Evolutionary conservation across 2,797 vertebrate species (phyloP).

Genomic region (Pseudotriccus pelzelni): DNA sequence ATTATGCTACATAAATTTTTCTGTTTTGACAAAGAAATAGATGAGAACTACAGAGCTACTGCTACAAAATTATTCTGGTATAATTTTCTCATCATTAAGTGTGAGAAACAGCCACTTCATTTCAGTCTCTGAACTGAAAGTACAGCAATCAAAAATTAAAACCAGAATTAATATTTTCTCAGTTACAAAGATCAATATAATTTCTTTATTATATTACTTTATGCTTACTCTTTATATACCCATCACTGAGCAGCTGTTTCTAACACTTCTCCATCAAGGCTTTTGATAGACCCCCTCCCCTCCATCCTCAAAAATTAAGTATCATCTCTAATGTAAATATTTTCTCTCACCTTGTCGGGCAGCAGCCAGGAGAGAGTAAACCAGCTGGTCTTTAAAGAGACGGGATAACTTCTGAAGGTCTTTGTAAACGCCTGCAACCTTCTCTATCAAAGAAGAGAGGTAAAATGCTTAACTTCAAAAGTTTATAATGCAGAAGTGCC

Average conservation of each 20-base stretch:
- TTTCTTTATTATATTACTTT: background rate
- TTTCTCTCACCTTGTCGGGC: conserved; percentile 84
- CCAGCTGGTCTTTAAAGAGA: conserved; percentile 92
- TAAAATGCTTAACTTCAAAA: background rate
- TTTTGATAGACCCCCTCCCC: background rate
- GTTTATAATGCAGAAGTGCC: background rate
- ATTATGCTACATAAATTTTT: background rate
- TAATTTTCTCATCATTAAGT: background rate
- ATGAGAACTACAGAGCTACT: background rate
- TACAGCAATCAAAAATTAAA: background rate
- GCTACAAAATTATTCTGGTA: background rate
- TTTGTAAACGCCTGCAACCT: conserved; percentile 82
- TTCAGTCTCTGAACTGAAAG: background rate
- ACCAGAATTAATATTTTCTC: background rate
- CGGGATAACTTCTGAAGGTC: conserved; percentile 89
- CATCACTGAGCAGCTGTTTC: background rate
- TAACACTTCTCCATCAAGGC: background rate
- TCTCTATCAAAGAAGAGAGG: conserved; percentile 64
- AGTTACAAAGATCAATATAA: background rate
- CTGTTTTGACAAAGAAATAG: background rate
- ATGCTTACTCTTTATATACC: background rate
- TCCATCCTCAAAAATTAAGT: background rate
- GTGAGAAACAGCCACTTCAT: background rate
- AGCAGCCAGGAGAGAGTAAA: conserved; percentile 89
- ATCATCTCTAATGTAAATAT: background rate